A percentile compares a stretch with the other conserved stretches of the same genome.
Conservation (phyloP, 64 coral and sea anemone genomes). For the Pocillopora damicornis region DNA sequence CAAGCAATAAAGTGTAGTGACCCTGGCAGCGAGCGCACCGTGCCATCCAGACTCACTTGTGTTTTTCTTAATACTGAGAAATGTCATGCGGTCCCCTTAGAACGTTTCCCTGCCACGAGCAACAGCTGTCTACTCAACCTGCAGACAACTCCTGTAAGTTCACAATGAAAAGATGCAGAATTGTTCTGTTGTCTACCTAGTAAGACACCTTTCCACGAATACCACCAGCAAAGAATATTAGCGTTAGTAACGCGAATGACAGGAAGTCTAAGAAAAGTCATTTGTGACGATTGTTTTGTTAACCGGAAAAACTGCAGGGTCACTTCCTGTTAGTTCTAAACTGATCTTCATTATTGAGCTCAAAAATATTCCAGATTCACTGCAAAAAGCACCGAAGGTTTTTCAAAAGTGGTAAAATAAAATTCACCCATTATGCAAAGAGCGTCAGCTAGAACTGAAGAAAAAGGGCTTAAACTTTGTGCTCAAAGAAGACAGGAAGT, state of each 20-base stretch:
- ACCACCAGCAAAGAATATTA: neutral
- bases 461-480: neutral
- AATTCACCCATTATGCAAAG: neutral
- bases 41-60: too few species aligned
- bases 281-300: neutral
- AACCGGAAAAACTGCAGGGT: neutral
- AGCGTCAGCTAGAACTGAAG: neutral
- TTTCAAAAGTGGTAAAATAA: neutral
- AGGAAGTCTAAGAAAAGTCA: slow-evolving; percentile 15
- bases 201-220: neutral
- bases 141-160: too few species aligned
- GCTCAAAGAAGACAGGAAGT: slow-evolving; percentile 3
- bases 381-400: neutral
- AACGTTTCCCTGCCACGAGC: too few species aligned
- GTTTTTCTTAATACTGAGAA: too few species aligned
- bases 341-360: too few species aligned
- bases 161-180: too few species aligned
- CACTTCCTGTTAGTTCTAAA: too few species aligned
- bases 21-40: too few species aligned
- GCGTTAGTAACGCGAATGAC: neutral
- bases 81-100: too few species aligned
- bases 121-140: too few species aligned
- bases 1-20: too few species aligned
- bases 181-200: neutral
- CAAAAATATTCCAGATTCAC: neutral